Percentiles rank a stretch among this genome's conserved stretches.
Conservation (phyloP, 2,113 vertebrate species). For the Dendropsophus ebraccatus region DNA sequence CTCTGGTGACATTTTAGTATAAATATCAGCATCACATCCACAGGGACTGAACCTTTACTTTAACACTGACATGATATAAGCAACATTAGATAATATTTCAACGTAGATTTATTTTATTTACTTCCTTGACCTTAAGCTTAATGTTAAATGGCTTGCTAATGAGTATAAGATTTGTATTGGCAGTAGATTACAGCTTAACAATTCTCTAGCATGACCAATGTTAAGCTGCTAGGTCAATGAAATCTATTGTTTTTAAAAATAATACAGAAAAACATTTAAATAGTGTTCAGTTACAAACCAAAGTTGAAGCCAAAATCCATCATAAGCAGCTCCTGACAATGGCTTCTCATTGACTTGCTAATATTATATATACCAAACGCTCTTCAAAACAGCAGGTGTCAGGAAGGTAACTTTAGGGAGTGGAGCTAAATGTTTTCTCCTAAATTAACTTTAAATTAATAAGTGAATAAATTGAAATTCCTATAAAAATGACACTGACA, state of each 20-base stretch:
- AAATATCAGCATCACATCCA: constrained; percentile 17
- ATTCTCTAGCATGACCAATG: constrained; percentile 5
- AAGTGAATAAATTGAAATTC: too few relatives aligned
- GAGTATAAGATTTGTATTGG: constrained; percentile 33
- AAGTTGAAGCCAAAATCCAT: background rate
- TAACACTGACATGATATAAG: constrained; percentile 40
- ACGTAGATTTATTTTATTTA: constrained; percentile 39
- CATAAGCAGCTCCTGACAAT: background rate
- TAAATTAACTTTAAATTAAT: too few relatives aligned
- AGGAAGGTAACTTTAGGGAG: too few relatives aligned
- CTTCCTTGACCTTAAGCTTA: constrained; percentile 44
- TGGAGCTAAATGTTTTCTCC: too few relatives aligned
- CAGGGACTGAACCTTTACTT: constrained; percentile 40
- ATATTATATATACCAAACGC: too few relatives aligned
- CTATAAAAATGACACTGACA: too few relatives aligned
- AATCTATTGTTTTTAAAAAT: background rate
- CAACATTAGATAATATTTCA: constrained; percentile 45
- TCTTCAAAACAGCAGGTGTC: too few relatives aligned
- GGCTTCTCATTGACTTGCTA: too few relatives aligned
- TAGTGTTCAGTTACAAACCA: background rate
- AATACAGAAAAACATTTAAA: background rate
- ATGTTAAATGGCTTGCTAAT: constrained; percentile 32
- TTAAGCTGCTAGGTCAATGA: constrained; percentile 39
- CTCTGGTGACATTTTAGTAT: constrained; percentile 28
- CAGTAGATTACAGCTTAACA: constrained; percentile 4